These are phyloP conservation scores for Ptilonorhynchus violaceus DNA, from an alignment of 2,113 vertebrate genomes.

Conservation along the genomic window DNA sequence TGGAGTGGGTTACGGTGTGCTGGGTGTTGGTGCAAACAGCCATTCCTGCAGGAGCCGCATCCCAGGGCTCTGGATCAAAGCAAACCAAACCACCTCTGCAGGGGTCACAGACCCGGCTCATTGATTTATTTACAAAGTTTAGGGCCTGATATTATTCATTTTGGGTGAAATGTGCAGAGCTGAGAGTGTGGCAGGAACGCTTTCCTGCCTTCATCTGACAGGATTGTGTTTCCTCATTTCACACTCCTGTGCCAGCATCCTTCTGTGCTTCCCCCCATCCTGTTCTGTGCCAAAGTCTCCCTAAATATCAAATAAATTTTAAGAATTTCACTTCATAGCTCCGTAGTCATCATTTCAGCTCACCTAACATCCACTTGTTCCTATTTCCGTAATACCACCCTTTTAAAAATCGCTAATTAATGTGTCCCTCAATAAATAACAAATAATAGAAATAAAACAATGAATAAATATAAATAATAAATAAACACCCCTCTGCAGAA, in stretches of 20 bases:
- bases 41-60: neutral
- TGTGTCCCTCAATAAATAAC: neutral
- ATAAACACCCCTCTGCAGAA: neutral
- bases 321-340: neutral
- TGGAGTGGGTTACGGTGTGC: neutral
- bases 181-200: neutral
- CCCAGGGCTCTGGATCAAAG: neutral
- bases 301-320: neutral
- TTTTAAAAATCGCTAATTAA: neutral
- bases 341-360: neutral
- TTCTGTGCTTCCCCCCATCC: neutral
- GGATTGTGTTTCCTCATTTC: neutral
- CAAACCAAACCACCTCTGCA: neutral
- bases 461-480: neutral
- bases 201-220: neutral
- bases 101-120: neutral
- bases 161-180: neutral
- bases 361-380: neutral
- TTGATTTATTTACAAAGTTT: neutral
- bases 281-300: neutral
- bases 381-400: rapidly evolving
- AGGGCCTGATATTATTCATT: neutral
- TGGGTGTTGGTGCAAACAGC: neutral
- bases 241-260: neutral
- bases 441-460: neutral